phyloP scores from a whole-genome alignment of 2,113 vertebrate species.

The Donacobius atricapilla region DNA sequence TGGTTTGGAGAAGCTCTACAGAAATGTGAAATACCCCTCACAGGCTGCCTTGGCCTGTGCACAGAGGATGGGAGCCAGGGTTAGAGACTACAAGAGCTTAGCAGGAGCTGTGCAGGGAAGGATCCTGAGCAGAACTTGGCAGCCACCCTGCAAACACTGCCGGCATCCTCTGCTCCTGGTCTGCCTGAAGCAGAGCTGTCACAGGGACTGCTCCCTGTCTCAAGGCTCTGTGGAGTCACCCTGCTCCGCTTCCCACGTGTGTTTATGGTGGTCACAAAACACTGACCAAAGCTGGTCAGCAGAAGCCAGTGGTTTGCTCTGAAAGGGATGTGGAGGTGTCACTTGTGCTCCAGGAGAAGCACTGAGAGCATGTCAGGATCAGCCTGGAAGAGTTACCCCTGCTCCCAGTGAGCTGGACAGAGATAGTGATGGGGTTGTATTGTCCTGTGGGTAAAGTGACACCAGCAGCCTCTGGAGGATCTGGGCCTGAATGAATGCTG shows the following conservation, averaged over 20 bases:
- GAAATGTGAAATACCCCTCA: not conserved
- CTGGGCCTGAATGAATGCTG: not conserved
- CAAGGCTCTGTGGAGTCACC: not conserved
- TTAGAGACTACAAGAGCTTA: not conserved
- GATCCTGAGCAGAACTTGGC: not conserved
- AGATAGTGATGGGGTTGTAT: not conserved
- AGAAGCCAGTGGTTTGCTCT: not conserved
- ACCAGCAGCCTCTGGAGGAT: not conserved
- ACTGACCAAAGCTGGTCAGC: not conserved
- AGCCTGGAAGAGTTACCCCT: not conserved
- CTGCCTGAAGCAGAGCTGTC: not conserved
- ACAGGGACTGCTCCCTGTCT: not conserved
- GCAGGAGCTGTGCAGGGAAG: not conserved
- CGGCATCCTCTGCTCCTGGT: not conserved
- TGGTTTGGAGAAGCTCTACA: not conserved
- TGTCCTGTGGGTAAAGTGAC: not conserved
- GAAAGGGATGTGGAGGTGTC: not conserved
- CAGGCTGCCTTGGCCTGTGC: not conserved
- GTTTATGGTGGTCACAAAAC: not conserved
- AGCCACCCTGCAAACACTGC: not conserved
- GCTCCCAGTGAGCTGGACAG: not conserved
- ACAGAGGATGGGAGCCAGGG: not conserved
- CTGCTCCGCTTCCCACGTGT: accelerated
- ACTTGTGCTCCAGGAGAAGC: not conserved
- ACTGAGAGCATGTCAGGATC: not conserved